Conservation (phyloP, 2,797 vertebrate species). For the Smutsia temminckii region DNA sequence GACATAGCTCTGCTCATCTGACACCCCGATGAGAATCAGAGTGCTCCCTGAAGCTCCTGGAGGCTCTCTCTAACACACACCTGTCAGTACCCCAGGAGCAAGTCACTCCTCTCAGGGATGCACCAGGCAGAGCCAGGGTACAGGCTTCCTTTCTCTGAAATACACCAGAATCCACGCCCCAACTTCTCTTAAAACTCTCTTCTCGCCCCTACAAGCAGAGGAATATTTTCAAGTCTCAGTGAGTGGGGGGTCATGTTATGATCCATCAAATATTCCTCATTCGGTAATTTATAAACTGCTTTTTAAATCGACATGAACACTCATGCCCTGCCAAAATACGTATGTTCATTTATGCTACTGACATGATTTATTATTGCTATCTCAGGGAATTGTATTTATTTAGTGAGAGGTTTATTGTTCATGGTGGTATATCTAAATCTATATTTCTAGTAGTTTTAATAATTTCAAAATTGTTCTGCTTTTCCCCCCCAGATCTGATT, state of each 20-base stretch:
- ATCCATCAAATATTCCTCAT: background rate
- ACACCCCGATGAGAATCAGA: background rate
- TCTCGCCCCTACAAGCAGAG: rapidly evolving
- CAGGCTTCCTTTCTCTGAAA: background rate
- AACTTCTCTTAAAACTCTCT: background rate
- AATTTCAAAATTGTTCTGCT: background rate
- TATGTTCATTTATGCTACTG: background rate
- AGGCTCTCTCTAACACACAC: too few relatives aligned
- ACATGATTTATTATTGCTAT: background rate
- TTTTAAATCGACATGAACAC: background rate
- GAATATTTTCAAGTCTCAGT: background rate
- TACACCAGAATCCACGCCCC: background rate
- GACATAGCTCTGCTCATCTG: background rate
- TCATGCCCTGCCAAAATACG: background rate
- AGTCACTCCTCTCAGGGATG: background rate
- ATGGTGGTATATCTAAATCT: background rate
- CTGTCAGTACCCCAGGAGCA: rapidly evolving
- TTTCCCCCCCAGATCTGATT: background rate
- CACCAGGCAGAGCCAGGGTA: too few relatives aligned
- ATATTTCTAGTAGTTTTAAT: background rate
- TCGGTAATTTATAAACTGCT: background rate
- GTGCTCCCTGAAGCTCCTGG: background rate
- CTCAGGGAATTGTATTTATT: background rate
- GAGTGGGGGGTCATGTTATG: background rate
- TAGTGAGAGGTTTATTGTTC: background rate